Conservation (phyloP, 2,113 vertebrate species). For the Zosterops japonicus region DNA sequence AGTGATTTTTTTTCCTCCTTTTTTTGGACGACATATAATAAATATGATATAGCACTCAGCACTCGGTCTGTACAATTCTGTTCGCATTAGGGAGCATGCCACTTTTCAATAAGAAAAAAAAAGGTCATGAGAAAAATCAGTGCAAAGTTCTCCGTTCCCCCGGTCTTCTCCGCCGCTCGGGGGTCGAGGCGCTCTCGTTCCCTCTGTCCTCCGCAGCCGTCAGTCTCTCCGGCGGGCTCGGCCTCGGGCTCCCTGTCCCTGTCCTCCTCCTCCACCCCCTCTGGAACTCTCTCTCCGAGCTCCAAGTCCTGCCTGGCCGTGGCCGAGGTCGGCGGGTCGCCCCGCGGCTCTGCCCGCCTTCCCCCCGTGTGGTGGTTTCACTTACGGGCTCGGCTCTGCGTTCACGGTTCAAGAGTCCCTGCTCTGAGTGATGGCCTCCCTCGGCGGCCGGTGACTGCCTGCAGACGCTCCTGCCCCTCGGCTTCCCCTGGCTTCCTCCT, state of each 20-base stretch:
- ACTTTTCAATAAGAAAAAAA: conserved; percentile 77
- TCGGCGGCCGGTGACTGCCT: conserved; percentile 43
- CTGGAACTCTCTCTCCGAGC: neutral
- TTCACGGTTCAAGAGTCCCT: conserved; percentile 63
- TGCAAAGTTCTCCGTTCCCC: conserved; percentile 79
- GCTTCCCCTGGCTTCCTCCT: conserved; percentile 70
- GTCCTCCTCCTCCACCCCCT: neutral
- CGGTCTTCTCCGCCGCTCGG: conserved; percentile 50
- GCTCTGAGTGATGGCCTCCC: conserved; percentile 61
- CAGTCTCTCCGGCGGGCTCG: conserved; percentile 12
- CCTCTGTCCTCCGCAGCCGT: conserved; percentile 51
- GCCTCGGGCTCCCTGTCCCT: conserved; percentile 24
- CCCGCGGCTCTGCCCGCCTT: conserved; percentile 37
- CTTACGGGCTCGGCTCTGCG: conserved; percentile 60
- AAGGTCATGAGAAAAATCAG: conserved; percentile 78
- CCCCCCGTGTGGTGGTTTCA: conserved; percentile 56
- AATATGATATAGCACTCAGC: conserved; percentile 86
- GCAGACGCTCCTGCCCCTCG: conserved; percentile 50
- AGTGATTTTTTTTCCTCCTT: conserved; percentile 67
- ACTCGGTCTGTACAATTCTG: conserved; percentile 73
- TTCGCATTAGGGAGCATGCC: conserved; percentile 82
- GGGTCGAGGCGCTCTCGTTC: conserved; percentile 57
- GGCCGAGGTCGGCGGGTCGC: conserved; percentile 7
- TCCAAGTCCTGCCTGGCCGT: conserved; percentile 31
- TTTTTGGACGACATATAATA: conserved; percentile 84